Percentiles rank a stretch among this genome's conserved stretches.
Conservation (phyloP, 2,888 invertebrate genomes). For the Caenorhabditis sp. region DNA sequence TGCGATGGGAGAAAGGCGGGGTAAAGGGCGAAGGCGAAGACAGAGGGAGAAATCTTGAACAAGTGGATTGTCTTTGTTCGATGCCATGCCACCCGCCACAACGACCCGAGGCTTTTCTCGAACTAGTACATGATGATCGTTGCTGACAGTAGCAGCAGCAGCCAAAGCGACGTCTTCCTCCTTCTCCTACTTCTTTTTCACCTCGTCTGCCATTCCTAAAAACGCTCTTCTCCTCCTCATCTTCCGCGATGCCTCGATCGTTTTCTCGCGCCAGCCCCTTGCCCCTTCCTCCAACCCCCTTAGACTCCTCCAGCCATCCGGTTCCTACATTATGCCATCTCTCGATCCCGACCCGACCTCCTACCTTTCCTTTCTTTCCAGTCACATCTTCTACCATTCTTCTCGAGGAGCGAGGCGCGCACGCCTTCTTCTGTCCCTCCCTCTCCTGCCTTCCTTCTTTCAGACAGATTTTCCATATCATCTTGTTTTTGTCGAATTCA, state of each 20-base stretch:
- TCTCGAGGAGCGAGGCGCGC: conserved; percentile 9
- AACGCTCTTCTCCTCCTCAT: conserved; percentile 34
- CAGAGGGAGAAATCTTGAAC: conserved; percentile 44
- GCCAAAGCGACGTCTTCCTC: conserved; percentile 13
- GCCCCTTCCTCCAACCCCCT: too few relatives aligned
- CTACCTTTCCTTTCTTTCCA: conserved; percentile 21
- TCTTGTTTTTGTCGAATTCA: conserved; percentile 48
- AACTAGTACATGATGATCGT: conserved; percentile 50
- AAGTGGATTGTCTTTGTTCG: conserved; percentile 56
- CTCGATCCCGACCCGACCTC: conserved; percentile 60
- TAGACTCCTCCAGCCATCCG: conserved; percentile 55
- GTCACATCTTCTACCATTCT: conserved; percentile 30
- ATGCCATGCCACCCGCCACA: conserved; percentile 27
- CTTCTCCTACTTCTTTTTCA: conserved; percentile 25
- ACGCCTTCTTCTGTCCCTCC: conserved; percentile 18
- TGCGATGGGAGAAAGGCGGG: conserved; percentile 37
- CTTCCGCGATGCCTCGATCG: conserved; percentile 26
- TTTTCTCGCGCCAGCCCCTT: conserved; percentile 17
- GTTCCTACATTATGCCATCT: conserved; percentile 58
- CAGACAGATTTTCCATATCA: conserved; percentile 45
- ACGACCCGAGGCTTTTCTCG: conserved; percentile 55
- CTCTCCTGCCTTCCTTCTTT: conserved; percentile 8
- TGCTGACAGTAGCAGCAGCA: conserved; percentile 4
- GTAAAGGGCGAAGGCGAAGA: conserved; percentile 24
- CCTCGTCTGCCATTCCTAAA: conserved; percentile 46